Base-by-base conservation (phyloP, 2,113 vertebrate species). In the Lampris megalopsis region DNA sequence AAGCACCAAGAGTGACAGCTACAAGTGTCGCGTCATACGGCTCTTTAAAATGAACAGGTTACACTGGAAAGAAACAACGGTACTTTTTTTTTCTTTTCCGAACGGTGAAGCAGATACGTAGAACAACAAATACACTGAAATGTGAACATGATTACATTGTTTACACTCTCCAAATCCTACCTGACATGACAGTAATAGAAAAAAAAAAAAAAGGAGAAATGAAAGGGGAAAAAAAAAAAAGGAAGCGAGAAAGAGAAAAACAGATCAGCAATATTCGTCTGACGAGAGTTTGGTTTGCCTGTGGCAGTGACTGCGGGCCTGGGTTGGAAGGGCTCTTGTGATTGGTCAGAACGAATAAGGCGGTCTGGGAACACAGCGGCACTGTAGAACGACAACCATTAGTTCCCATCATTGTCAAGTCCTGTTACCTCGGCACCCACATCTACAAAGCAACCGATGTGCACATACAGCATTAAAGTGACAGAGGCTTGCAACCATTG, bases 1-100 rank as follows among this genome's bases (percentile, higher is more conserved):
- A 94, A 94, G 94, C 94, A 95, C 94, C 93, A 93, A 93, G 85
- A 93, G 93, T 92, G 93, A 94, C 92, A 93, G 91, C 92, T 94
- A 94, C 92, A 94, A 87, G 90, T 93, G 90, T 90, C 80, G 88
- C 88, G 91, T 91, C 89, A 82, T 93, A 90, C 86, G 87, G 91
- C 88, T 93, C 90, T 91, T 91, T 63, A 89, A 93, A 94, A 92
- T 89, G 83, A 92, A 91, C 79, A 92, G 80, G 80, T 91, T 90
- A 92, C 81, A 91, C 84, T 89, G 86, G 80, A 93, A 91, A 83
- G 43, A 62, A 91, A 90, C 71, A 82, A 85, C 67, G 75, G 53
- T 79, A 78, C 80, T 85, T 69, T 72, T 62, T 58, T 63, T 36
- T 61, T 48, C 57, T 86, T 78, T 75, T 56, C 57, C 86, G 78